Evolutionary conservation across 2,797 vertebrate species (phyloP), one percentile per base, ranked within the genome.

Genomic region (Enteromius anoplus): DNA sequence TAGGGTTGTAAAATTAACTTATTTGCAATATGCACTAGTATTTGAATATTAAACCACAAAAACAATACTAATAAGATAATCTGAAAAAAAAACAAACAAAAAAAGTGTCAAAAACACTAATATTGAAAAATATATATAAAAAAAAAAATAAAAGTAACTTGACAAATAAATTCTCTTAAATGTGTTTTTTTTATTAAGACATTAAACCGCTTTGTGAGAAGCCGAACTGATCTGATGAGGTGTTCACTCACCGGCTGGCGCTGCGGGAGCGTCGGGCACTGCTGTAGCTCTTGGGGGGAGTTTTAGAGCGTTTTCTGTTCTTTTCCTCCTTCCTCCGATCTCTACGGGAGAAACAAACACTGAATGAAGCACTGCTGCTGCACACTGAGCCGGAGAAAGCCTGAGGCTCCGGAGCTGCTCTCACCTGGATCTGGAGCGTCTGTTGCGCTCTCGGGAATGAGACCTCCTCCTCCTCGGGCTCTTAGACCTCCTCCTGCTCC

Each of bases 211-310:
- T 5, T 2, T 19, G 17, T 2, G 17, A 51, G 45, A 5, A 32
- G 32, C 10, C 3, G 3, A 40, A 51, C 11, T 0, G 2, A 34
- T 40, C 1, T 1, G 37, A 40, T 8, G 7, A 40, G 1, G 37
- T 40, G 37, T 40, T 8, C 58, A 82, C 93, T 92, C 64, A 99
- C 98, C 97, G 97, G 91, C 92, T 98, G 81, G 95, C 93, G 93
- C 98, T 99, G 88, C 96, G 93, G 34, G 98, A 99, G 81, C 97
- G 94, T 79, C 98, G 93, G 70, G 97, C 95, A 85, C 97, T 98
- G 94, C 98, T 99, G 89, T 99, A 99, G 92, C 98, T 99, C 93
- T 99, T 99, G 58, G 98, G 98, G 5, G 98, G 98, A 5, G 98
- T 99, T 95, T 99, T 99, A 4, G 98, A 99, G 76, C 97, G 95